Percentiles rank a stretch among this genome's conserved stretches.
These are phyloP conservation scores for Diadumene lineata DNA, from an alignment of 92 coral and sea anemone species.

Conservation along the genomic window DNA sequence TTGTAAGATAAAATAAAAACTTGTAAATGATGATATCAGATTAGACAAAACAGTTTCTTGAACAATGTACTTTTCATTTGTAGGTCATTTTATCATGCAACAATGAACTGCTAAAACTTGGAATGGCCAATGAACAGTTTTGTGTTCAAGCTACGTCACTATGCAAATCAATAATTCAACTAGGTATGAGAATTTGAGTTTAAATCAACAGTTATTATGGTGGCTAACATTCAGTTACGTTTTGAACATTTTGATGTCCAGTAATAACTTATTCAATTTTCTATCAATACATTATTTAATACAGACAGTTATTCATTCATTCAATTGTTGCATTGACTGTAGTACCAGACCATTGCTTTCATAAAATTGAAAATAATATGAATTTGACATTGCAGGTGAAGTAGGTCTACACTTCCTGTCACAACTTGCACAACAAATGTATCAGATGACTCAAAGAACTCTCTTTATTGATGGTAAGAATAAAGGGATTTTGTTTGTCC, in stretches of 20 bases:
- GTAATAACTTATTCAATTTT: too few relatives aligned
- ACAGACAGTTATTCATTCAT: too few relatives aligned
- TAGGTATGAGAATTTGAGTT: conserved; percentile 39
- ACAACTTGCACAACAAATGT: conserved; percentile 72
- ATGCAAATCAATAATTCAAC: conserved; percentile 48
- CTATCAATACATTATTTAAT: too few relatives aligned
- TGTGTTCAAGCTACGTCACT: conserved; percentile 56
- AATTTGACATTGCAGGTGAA: conserved; percentile 37
- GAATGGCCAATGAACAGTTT: conserved; percentile 65
- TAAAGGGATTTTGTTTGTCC: background rate
- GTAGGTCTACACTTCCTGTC: conserved; percentile 70
- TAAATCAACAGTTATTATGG: background rate
- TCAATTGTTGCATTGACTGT: too few relatives aligned
- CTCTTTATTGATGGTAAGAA: conserved; percentile 41
- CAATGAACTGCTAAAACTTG: conserved; percentile 68
- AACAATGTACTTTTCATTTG: background rate
- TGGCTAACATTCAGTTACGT: too few relatives aligned
- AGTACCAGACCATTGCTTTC: too few relatives aligned
- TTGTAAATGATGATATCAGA: too few relatives aligned
- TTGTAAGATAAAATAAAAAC: too few relatives aligned
- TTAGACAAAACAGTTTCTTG: too few relatives aligned
- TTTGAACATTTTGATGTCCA: too few relatives aligned
- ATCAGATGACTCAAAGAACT: conserved; percentile 74
- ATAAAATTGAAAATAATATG: background rate
- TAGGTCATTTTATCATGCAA: conserved; percentile 61